These are phyloP conservation scores for Agonopterix subpropinquella DNA, from an alignment of 2,888 invertebrate genomes.

Conservation along the genomic window DNA sequence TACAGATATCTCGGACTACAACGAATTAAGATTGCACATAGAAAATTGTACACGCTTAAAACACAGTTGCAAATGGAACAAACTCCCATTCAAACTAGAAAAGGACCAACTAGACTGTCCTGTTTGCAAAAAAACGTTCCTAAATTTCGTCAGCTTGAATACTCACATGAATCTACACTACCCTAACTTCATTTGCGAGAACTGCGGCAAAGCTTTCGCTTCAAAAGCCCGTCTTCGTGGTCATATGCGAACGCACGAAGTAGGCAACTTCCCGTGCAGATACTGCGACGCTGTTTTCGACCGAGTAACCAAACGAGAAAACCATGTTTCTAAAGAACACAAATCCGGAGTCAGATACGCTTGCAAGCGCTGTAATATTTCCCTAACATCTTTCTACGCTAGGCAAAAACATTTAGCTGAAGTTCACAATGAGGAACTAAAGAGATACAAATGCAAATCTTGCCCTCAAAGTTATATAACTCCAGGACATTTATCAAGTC, in stretches of 20 bases:
- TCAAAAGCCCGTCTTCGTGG: conserved; percentile 65
- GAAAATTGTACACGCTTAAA: conserved; percentile 42
- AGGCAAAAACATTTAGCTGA: conserved; percentile 64
- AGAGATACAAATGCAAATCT: conserved; percentile 63
- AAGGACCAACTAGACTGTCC: conserved; percentile 66
- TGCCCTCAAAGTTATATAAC: conserved; percentile 68
- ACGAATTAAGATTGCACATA: conserved; percentile 42
- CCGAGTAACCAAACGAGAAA: conserved; percentile 58
- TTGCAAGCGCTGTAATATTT: conserved; percentile 58
- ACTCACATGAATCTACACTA: conserved; percentile 73
- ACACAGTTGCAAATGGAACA: conserved; percentile 36
- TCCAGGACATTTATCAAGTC: conserved; percentile 61
- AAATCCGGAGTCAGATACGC: conserved; percentile 59
- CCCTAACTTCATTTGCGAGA: conserved; percentile 67
- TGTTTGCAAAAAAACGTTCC: conserved; percentile 53
- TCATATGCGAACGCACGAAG: conserved; percentile 70
- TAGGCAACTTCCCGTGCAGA: conserved; percentile 57
- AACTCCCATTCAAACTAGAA: conserved; percentile 59
- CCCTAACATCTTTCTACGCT: conserved; percentile 58
- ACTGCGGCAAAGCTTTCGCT: conserved; percentile 72
- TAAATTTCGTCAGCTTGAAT: conserved; percentile 60
- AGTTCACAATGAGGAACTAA: conserved; percentile 61
- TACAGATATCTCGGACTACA: conserved; percentile 38
- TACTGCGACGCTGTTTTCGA: conserved; percentile 59
- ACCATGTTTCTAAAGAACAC: conserved; percentile 64